These are phyloP conservation scores for Drosophila borborema DNA, from an alignment of 2,888 invertebrate genomes.

Conservation along the genomic window DNA sequence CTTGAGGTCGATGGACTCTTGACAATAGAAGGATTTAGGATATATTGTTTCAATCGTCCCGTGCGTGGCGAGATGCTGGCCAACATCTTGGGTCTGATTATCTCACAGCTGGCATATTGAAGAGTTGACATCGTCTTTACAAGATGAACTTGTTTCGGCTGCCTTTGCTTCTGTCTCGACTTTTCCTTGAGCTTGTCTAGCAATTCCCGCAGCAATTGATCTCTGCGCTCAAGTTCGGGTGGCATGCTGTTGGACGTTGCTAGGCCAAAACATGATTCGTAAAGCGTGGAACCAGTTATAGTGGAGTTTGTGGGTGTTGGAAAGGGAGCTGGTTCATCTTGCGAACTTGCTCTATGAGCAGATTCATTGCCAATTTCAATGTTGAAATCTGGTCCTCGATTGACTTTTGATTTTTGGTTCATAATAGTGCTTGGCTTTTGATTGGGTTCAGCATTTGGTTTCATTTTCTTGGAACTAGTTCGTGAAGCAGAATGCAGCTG, in stretches of 20 bases:
- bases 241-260: background rate
- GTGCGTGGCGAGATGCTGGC: background rate
- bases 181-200: background rate
- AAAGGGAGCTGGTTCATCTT: background rate
- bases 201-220: background rate
- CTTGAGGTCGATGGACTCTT: background rate
- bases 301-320: background rate
- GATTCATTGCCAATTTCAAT: background rate
- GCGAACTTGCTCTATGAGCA: background rate
- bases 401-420: too few relatives aligned
- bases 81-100: conserved; percentile 25
- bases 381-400: too few relatives aligned
- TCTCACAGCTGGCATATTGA: conserved; percentile 21
- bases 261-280: conserved; percentile 12
- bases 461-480: background rate
- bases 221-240: background rate
- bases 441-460: background rate
- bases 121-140: conserved; percentile 3
- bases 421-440: background rate
- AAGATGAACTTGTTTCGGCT: background rate
- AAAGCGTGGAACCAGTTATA: conserved; percentile 4
- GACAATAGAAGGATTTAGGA: background rate
- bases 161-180: background rate
- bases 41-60: background rate
- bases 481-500: background rate